These are phyloP conservation scores for Pungitius pungitius DNA, from an alignment of 2,113 vertebrate species.

Conservation along the genomic window DNA sequence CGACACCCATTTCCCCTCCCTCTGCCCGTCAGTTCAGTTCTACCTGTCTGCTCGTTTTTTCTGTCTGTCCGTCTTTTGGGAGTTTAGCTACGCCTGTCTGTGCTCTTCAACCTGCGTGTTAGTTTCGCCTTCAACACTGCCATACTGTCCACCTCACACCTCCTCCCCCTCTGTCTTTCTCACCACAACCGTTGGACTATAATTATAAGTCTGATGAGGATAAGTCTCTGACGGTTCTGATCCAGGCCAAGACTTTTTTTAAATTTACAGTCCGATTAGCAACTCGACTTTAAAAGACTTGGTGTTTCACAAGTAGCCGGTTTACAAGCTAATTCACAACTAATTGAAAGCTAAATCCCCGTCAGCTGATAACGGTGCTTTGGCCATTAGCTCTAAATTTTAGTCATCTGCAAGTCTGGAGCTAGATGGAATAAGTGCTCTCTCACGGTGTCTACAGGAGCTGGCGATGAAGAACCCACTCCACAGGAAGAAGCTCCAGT, in stretches of 20 bases:
- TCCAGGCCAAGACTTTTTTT: background rate
- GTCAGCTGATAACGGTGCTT: background rate
- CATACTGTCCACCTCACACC: conserved; percentile 22
- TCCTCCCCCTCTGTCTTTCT: background rate
- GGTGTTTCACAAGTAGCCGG: no score
- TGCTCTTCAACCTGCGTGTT: conserved; percentile 43
- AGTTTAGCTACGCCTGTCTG: conserved; percentile 49
- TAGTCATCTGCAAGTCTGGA: background rate
- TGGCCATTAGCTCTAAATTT: background rate
- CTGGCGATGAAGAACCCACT: conserved; percentile 93
- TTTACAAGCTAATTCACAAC: background rate
- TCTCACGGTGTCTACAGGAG: conserved; percentile 80
- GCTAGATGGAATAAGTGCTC: background rate
- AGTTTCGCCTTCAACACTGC: conserved; percentile 52
- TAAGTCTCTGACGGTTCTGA: background rate
- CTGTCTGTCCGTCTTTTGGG: conserved; percentile 25
- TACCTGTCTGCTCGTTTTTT: conserved; percentile 47
- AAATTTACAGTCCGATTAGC: background rate
- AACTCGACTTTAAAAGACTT: background rate
- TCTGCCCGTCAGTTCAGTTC: conserved; percentile 33
- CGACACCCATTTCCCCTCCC: background rate
- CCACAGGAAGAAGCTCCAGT: conserved; percentile 94
- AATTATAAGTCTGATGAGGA: background rate
- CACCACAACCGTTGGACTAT: background rate
- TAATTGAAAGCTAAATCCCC: background rate